These are phyloP conservation scores for Brachyptera risi DNA, from an alignment of 2,888 invertebrate genomes.

Conservation along the genomic window DNA sequence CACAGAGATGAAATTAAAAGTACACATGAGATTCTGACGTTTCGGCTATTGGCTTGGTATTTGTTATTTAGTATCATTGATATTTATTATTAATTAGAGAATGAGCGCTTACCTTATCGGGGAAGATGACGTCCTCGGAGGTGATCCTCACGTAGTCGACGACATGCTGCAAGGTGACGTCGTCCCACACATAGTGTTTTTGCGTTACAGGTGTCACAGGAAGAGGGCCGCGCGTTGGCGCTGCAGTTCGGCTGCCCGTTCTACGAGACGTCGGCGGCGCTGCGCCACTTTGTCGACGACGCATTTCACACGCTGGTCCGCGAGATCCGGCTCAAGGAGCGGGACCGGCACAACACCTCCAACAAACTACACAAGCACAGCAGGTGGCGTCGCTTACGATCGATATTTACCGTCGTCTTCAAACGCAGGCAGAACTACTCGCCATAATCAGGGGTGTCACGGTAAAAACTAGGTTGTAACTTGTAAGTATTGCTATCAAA, in stretches of 20 bases:
- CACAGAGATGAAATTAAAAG: too few species aligned
- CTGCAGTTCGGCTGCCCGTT: slow-evolving; percentile 85
- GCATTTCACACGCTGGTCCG: slow-evolving; percentile 86
- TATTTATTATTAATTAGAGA: too few species aligned
- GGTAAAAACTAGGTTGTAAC: slow-evolving; percentile 62
- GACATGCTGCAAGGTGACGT: slow-evolving; percentile 42
- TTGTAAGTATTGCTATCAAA: too few species aligned
- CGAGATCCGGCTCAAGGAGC: slow-evolving; percentile 75
- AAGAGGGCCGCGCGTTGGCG: slow-evolving; percentile 79
- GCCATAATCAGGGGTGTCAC: slow-evolving; percentile 45
- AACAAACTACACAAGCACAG: slow-evolving; percentile 60
- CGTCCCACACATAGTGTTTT: slow-evolving; percentile 44
- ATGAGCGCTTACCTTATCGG: slow-evolving; percentile 55
- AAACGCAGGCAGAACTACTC: slow-evolving; percentile 51
- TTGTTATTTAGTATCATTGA: too few species aligned
- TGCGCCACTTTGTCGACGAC: slow-evolving; percentile 85
- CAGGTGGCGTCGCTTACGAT: slow-evolving; percentile 77
- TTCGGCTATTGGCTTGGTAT: too few species aligned
- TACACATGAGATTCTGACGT: too few species aligned
- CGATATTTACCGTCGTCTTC: slow-evolving; percentile 79
- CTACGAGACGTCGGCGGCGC: slow-evolving; percentile 86
- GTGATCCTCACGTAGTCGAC: slow-evolving; percentile 48
- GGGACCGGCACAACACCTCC: slow-evolving; percentile 44
- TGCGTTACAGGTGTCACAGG: slow-evolving; percentile 62
- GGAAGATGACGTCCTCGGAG: slow-evolving; percentile 52